A percentile compares a stretch with the other conserved stretches of the same genome.
These are phyloP conservation scores for Lypha dubia DNA, from an alignment of 2,888 invertebrate species.

Conservation along the genomic window DNA sequence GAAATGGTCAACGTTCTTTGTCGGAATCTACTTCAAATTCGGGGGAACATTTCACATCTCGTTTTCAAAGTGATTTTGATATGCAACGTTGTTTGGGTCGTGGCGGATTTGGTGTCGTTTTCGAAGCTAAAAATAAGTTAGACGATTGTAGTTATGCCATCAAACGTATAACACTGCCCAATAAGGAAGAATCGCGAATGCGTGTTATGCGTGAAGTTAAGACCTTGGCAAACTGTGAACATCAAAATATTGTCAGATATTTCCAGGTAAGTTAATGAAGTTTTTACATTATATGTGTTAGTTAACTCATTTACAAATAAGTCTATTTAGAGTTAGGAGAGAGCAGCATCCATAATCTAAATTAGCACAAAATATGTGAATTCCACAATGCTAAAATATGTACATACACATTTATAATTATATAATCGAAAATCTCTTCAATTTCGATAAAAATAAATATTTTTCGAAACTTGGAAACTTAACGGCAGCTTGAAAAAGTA, in stretches of 20 bases:
- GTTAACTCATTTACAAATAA: no score
- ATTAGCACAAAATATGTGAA: no score
- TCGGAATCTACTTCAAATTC: constrained; percentile 73
- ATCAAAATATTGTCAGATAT: constrained; percentile 97
- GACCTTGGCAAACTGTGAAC: constrained; percentile 96
- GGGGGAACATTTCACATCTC: constrained; percentile 83
- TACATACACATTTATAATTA: no score
- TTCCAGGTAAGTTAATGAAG: constrained; percentile 77
- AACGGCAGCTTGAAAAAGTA: no score
- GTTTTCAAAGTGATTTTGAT: constrained; percentile 94
- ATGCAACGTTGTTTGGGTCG: constrained; percentile 91
- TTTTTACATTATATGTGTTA: no score
- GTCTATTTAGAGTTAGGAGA: no score
- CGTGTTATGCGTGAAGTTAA: constrained; percentile 97
- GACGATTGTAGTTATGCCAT: constrained; percentile 98
- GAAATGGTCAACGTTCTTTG: constrained; percentile 61
- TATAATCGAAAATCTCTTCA: no score
- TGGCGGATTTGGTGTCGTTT: constrained; percentile 98
- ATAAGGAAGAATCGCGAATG: constrained; percentile 91
- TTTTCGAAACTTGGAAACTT: no score
- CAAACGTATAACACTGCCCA: constrained; percentile 95
- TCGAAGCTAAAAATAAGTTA: constrained; percentile 95
- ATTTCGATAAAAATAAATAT: no score
- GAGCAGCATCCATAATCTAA: no score
- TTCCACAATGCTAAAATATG: no score